Percentiles rank a stretch among this genome's conserved stretches.
Evolutionary conservation across 1,140 invertebrate genomes (phyloP).

Genomic region (Drosophila bocki): DNA sequence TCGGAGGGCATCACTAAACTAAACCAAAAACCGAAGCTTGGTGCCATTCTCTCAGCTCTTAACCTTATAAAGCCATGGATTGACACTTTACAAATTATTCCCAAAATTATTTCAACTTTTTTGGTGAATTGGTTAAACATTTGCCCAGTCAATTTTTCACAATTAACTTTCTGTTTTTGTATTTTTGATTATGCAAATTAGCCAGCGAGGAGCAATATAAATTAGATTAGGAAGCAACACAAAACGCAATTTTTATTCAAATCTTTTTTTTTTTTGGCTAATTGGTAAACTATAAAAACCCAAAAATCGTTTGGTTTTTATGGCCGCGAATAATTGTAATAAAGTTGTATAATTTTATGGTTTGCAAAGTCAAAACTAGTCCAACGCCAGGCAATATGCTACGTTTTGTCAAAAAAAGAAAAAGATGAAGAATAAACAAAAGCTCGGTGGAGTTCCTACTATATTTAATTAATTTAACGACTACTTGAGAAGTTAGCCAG

Average conservation of each 20-base stretch:
- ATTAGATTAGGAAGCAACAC: conserved; percentile 51
- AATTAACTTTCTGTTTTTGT: conserved; percentile 63
- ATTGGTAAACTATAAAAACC: conserved; percentile 61
- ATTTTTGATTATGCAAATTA: conserved; percentile 45
- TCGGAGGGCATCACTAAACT: conserved; percentile 16
- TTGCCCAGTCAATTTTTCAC: conserved; percentile 76
- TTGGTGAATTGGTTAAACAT: conserved; percentile 51
- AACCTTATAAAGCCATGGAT: conserved; percentile 57
- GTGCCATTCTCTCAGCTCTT: conserved; percentile 64
- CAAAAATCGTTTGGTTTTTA: conserved; percentile 67
- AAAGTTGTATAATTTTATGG: conserved; percentile 54
- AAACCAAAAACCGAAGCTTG: conserved; percentile 23
- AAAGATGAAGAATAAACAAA: conserved; percentile 63
- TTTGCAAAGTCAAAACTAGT: conserved; percentile 26
- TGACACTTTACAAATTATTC: conserved; percentile 67
- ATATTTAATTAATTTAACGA: conserved; percentile 85
- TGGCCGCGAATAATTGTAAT: conserved; percentile 72
- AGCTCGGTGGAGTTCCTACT: conserved; percentile 35
- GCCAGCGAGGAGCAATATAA: conserved; percentile 52
- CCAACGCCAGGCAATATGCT: conserved; percentile 56
- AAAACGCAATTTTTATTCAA: conserved; percentile 22
- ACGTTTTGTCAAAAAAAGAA: conserved; percentile 1
- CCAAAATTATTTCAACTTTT: conserved; percentile 53
- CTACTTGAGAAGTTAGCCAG: conserved; percentile 83
- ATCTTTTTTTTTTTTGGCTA: conserved; percentile 48